A percentile compares a stretch with the other conserved stretches of the same genome.
Evolutionary conservation across 2,797 vertebrate genomes (phyloP).

Genomic region (Cuniculus paca): DNA sequence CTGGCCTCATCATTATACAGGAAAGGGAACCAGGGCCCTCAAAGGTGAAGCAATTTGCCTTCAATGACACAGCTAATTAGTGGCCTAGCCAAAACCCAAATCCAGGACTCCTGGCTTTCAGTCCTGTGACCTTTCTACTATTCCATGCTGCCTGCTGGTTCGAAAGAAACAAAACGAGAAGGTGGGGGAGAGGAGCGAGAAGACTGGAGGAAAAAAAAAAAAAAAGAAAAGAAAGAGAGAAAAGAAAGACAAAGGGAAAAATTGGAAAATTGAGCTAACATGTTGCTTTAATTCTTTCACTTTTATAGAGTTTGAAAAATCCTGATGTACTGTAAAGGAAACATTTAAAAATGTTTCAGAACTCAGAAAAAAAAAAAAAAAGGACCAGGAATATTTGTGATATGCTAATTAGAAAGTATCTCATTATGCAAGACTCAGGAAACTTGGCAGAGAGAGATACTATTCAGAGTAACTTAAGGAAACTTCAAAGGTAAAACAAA

Average conservation of each 20-base stretch:
- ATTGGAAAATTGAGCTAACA: conserved; percentile 3
- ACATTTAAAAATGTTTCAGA: conserved; percentile 72
- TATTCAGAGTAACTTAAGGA: conserved; percentile 73
- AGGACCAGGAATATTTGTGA: conserved; percentile 58
- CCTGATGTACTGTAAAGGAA: conserved; percentile 68
- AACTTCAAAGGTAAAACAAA: conserved; percentile 63
- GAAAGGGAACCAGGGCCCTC: conserved; percentile 2
- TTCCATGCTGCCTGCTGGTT: not conserved
- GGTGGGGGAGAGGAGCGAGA: not conserved
- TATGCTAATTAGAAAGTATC: conserved; percentile 72
- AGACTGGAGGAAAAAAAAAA: not conserved
- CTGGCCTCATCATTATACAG: not conserved
- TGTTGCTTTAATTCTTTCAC: conserved; percentile 65
- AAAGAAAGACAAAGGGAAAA: not conserved
- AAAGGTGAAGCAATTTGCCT: conserved; percentile 61
- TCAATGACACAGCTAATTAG: conserved; percentile 60
- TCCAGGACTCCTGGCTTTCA: conserved; percentile 22
- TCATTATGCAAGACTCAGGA: conserved; percentile 66
- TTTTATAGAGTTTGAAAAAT: conserved; percentile 64
- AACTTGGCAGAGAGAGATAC: conserved; percentile 63
- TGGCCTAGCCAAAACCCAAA: conserved; percentile 5
- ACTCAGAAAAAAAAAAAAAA: conserved; percentile 51
- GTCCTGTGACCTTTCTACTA: not conserved
- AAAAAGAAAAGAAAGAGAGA: too few species aligned
- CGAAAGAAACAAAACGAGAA: not conserved